Conservation (phyloP, 2,797 vertebrate genomes). For the Spinibarbus caldwelli region DNA sequence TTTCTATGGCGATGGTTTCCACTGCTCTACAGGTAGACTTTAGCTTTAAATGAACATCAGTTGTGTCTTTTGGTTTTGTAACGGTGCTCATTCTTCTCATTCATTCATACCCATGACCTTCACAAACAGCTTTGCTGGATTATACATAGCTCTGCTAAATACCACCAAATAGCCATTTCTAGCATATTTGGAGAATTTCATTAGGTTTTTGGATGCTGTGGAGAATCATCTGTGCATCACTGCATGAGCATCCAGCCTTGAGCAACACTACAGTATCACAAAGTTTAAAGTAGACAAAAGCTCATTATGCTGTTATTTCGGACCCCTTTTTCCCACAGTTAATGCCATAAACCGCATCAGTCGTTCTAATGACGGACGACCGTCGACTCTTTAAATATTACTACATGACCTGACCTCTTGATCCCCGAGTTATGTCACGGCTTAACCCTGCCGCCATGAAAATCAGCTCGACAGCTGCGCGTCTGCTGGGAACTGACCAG, state of each 20-base stretch:
- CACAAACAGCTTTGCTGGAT: background rate
- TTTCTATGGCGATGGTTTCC: constrained; percentile 87
- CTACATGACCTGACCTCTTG: constrained; percentile 17
- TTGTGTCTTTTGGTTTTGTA: background rate
- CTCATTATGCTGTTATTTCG: background rate
- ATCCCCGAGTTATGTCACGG: background rate
- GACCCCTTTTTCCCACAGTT: background rate
- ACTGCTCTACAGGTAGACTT: constrained; percentile 73
- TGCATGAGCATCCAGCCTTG: background rate
- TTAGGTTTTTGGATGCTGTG: background rate
- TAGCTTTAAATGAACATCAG: background rate
- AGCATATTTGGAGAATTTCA: background rate
- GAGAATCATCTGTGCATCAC: background rate
- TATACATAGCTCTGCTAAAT: background rate
- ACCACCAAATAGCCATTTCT: background rate
- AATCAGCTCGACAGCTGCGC: constrained; percentile 2
- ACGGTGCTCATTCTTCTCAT: background rate
- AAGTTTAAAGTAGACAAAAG: background rate
- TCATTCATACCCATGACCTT: background rate
- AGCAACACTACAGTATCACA: background rate
- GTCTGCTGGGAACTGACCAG: constrained; percentile 2
- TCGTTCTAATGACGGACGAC: background rate
- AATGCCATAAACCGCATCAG: background rate
- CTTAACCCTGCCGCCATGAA: constrained; percentile 10
- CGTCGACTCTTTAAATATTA: constrained; percentile 36